Conservation (phyloP, 2,888 invertebrate species). For the Pheosia tremula region DNA sequence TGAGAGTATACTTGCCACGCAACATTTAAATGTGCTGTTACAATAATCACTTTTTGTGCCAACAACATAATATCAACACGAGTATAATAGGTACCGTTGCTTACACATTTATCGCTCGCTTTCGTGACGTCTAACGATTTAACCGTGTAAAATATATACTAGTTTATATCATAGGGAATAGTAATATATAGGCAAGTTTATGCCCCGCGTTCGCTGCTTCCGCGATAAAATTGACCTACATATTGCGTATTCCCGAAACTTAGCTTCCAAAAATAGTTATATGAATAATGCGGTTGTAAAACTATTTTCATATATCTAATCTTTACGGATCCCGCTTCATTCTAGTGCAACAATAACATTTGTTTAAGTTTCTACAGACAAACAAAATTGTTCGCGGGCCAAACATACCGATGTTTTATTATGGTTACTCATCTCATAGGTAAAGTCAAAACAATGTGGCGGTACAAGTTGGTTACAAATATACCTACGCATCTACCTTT, state of each 20-base stretch:
- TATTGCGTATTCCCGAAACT: constrained; percentile 16
- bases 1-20: constrained; percentile 6
- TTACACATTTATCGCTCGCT: constrained; percentile 1
- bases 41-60: not conserved
- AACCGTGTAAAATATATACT: constrained; percentile 16
- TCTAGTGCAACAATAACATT: not conserved
- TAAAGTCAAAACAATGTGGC: constrained; percentile 22
- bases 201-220: constrained; percentile 27
- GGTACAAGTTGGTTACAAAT: constrained; percentile 27
- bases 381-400: not conserved
- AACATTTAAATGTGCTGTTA: constrained; percentile 1
- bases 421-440: not conserved
- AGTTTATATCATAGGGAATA: no score
- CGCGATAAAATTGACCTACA: constrained; percentile 33
- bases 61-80: not conserved
- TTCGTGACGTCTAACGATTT: constrained; percentile 15
- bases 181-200: no score
- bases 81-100: not conserved
- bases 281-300: constrained; percentile 4
- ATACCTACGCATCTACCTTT: constrained; percentile 19
- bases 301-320: not conserved
- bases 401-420: not conserved
- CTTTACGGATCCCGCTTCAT: not conserved
- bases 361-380: not conserved
- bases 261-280: constrained; percentile 26